Base-by-base conservation (phyloP, 2,113 vertebrate species). In the Pogona vitticeps region DNA sequence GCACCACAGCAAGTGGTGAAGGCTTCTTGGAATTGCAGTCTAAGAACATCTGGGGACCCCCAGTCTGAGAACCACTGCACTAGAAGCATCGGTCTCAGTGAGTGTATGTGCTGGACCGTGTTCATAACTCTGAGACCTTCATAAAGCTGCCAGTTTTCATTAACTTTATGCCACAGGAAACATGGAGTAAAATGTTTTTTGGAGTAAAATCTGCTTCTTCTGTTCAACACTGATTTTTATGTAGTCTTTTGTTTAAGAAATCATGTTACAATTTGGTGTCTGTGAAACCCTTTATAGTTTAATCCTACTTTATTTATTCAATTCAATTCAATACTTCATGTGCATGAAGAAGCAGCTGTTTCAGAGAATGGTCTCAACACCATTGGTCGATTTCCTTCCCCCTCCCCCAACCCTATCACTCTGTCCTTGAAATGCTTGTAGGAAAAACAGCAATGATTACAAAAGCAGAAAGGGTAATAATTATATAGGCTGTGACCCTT, bases 221-320 rank as follows among this genome's bases (percentile, higher is more conserved):
- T 36, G 31, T 73, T 73, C 56, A 59, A 40, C 17, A 61, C 20
- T 38, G 13, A 13, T 83, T 40, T 83, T 72, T 38, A 15, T 75
- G 56, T 73, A 40, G 70, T 59, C 82, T 73, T 83, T 83, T 83
- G 17, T 71, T 79, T 59, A 23, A 56, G 46, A 71, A 36, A 65
- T 82, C 14, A 23, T 70, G 28, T n/a, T 86, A 31, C 38, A 56
- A 78, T 67, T 85, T 26, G 70, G 28, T 65, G 28, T 78, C 84
- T 71, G 65, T 79, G 65, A 70, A 70, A 76, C 18, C 79, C 65
- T 40, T 83, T 40, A 40, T 83, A 73, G 28, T 73, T 83, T 85
- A 38, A 56, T 70, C 76, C 63, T 58, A 28, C 58, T 65, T 75
- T 42, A 21, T n/a, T n/a, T n/a, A n/a, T n/a, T n/a, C n/a, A n/a